Percentiles rank a stretch among this genome's conserved stretches.
phyloP scores from a whole-genome alignment of 2,797 vertebrate genomes.

The Argentina silus region DNA sequence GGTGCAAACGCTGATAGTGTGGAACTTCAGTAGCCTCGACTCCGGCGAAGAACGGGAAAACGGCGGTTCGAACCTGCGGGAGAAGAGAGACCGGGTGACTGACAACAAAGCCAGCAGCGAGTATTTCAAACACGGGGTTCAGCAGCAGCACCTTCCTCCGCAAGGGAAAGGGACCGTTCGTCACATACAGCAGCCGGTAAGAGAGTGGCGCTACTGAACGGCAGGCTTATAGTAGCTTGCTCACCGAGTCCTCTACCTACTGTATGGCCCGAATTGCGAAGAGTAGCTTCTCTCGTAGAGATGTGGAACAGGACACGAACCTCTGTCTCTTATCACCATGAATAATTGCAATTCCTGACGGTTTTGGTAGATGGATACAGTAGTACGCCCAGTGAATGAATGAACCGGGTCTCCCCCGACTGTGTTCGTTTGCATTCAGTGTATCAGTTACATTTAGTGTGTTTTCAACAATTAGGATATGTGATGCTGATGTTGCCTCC shows the following conservation, averaged over 20 bases:
- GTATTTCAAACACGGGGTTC: slow-evolving; percentile 64
- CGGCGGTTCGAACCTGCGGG: slow-evolving; percentile 71
- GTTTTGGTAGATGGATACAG: too few relatives aligned
- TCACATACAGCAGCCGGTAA: slow-evolving; percentile 80
- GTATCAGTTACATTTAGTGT: neutral
- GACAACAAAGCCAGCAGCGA: slow-evolving; percentile 72
- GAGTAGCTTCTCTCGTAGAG: slow-evolving; percentile 24
- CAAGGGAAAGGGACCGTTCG: slow-evolving; percentile 77
- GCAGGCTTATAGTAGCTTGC: neutral
- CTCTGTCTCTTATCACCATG: too few relatives aligned
- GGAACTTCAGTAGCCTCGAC: slow-evolving; percentile 95
- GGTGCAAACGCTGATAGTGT: slow-evolving; percentile 90
- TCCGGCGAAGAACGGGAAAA: slow-evolving; percentile 82
- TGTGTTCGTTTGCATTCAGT: neutral
- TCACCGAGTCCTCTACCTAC: neutral
- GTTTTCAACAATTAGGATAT: neutral
- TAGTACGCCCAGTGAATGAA: neutral
- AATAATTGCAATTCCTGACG: too few relatives aligned
- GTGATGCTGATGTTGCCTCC: slow-evolving; percentile 16
- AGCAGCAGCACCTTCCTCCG: slow-evolving; percentile 71
- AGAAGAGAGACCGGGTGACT: slow-evolving; percentile 78
- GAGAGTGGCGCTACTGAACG: slow-evolving; percentile 41
- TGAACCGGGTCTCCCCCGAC: neutral
- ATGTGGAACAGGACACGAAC: slow-evolving; percentile 41
- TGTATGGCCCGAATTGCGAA: neutral